Base-by-base conservation (phyloP, 2,888 invertebrate species). In the Nasonia oneida region DNA sequence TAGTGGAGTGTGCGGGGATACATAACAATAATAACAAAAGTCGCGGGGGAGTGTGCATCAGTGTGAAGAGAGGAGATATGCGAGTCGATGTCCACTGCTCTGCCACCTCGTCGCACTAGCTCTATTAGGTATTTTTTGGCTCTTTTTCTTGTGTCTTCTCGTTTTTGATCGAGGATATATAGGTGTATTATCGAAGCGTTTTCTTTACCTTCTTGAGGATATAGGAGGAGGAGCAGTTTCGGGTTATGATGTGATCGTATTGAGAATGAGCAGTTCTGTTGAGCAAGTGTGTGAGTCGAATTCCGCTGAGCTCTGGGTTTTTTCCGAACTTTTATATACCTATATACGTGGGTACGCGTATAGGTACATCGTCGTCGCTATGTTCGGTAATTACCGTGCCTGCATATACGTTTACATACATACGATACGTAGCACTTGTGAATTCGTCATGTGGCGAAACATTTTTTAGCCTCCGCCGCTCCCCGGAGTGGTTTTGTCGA, bases 371-470 rank as follows among this genome's bases (percentile, higher is more conserved):
- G 53, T 15, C 15, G 50, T 53, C 50, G 3, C 18, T 53, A 18
- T 5, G 23, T 57, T 76, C 61, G 23, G 53, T 39, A 42, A 82
- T 76, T 82, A 47, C 18, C 23, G 37, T n/a, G 39, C 42, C 14
- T 57, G 6, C 10, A 14, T 61, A 29, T 70, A 53, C 47, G 37
- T 37, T 37, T 37, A 37, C 37, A 37, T 42, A 64, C 47, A 78
- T 53, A 12, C 67, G 29, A n/a, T 64, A 67, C 67, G 12, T 29
- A 33, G 18, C 12, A 37, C 18, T 15, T 29, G 76, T 50, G 29
- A 76, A 50, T 37, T 85, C 39, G 53, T 81, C 61, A 64, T 71
- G 76, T 81, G 81, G 80, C 57, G 76, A 81, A 76, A 81, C 57
- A 50, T 42, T 76, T 84, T 81, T 84, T 47, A 23, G 47, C 23